Base-by-base conservation (phyloP, 2,113 vertebrate species). In the Hymenochirus boettgeri region DNA sequence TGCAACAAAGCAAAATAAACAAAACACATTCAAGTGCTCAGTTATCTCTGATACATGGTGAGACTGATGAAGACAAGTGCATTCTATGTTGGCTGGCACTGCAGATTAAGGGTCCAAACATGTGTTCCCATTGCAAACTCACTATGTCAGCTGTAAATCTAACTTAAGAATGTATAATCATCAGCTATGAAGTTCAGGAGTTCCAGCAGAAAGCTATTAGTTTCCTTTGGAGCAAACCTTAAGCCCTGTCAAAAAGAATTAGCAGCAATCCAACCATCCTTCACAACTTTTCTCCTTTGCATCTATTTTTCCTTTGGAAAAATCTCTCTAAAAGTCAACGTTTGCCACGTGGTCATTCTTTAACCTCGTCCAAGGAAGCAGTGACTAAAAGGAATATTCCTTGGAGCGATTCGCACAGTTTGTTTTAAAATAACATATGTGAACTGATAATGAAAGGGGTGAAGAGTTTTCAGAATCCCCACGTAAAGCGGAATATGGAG, bases 281-380 rank as follows among this genome's bases (percentile, higher is more conserved):
- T 64, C 61, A 69, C 63, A 59, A 59, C 53, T 67, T 51, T 67
- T 35, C 55, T 57, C 48, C 39, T 67, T 50, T 67, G 64, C 55
- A 59, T 67, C 31, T 67, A 39, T 59, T 67, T 60, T 67, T 67
- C 57, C 63, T 37, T 21, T 50, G 57, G 64, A 56, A 67, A 65
- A 67, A 27, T 42, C 33, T 52, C 45, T 58, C 33, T 29, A 51
- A 42, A 39, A 59, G 23, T 35, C 15, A 42, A 51, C n/a, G 35
- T 47, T 48, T 57, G 52, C 25, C 15, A 3, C 52, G 33, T 23
- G 42, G 25, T 51, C 56, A 58, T 67, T 42, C 31, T 59, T 39
- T 29, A 59, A 59, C 55, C 39, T 27, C 33, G 23, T 67, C 64
- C 64, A 67, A 67, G 64, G 56, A 58, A 59, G 11, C 31, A 29